Base-by-base conservation (phyloP, 1,140 invertebrate genomes). In the Aleiodes sp. region DNA sequence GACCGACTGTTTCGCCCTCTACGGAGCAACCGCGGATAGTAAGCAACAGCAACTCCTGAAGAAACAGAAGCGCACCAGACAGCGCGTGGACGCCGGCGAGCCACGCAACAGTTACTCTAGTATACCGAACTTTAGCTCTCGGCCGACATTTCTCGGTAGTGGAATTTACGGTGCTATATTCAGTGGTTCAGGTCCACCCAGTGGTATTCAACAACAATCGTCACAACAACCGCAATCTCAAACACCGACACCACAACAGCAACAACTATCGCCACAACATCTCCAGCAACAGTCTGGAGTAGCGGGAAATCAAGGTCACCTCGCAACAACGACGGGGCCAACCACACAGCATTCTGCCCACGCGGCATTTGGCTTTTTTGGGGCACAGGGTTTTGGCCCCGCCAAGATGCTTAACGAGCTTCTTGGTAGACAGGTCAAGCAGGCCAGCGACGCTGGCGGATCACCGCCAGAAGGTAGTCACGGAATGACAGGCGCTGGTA, bases 41-140 rank as follows among this genome's bases (percentile, higher is more conserved):
- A 86, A 86, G 85, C 85, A 86, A 83, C 85, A 86, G 85, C 85
- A 93, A 91, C 92, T 94, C 87, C 89, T 94, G 89, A 94, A 94
- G 90, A 96, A 95, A 91, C 87, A 89, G 87, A 94, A 94, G 89
- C 91, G 94, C 88, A 93, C 93, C 88, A 92, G 94, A 92, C 94
- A 96, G 90, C 92, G 94, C 89, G 94, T 96, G 88, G 94, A 96
- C 92, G 94, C 94, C 89, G 94, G 94, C 81, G 94, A 96, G 90
- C 94, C 94, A 85, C 91, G 94, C 87, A 96, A 96, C 90, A 93
- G 92, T 84, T 96, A 96, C 89, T 94, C 93, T 76, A 93, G 92
- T 84, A 94, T 94, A 82, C 92, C 93, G 85, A 94, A 92, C 86
- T 93, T 93, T 83, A 92, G 92, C 89, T 94, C 92, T 87, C 91